Evolutionary conservation across 2,113 vertebrate genomes (phyloP), one percentile per base, ranked within the genome.

Genomic region (Oreochromis tanganicae): DNA sequence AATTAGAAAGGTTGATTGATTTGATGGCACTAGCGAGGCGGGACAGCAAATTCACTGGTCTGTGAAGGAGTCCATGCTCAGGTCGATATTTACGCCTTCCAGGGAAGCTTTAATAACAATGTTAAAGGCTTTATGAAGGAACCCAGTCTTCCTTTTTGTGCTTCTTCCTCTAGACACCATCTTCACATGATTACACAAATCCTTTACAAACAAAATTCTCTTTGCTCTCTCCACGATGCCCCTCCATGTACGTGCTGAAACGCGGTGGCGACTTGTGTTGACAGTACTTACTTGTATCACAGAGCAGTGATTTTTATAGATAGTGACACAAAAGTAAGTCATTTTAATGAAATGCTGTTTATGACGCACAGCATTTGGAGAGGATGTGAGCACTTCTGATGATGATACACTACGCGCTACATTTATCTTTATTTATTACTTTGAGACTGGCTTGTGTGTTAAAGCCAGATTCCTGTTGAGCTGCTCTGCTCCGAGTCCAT

Each of bases 1-100:
- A 96, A 96, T 96, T 94, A 95, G 94, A 89, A 89, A 87, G 92
- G 93, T 91, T 95, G 96, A 96, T 95, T 94, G 95, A 95, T 97
- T 96, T 94, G 94, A 96, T 95, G 94, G 92, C 91, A 91, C 90
- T 86, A 61, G 89, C 79, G 46, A 88, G 92, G 88, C 80, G 85
- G 90, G 84, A 91, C 84, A 78, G 91, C 87, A 66, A 79, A 94
- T 91, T 94, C 95, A 94, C 46, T 85, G 88, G 93, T 90, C 94
- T 93, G 95, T 95, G 95, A 96, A 96, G 93, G 94, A 95, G 92
- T 89, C 87, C 88, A 91, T 82, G 66, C 90, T 91, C 86, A 81
- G 91, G 94, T 96, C 94, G 88, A 95, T 96, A 95, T 94, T 94
- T 92, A 92, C 46, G 88, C 92, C 94, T 92, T 91, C 82, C 90